These are phyloP conservation scores for Dipodomys stephensi DNA, from an alignment of 2,113 vertebrate species.

Conservation along the genomic window DNA sequence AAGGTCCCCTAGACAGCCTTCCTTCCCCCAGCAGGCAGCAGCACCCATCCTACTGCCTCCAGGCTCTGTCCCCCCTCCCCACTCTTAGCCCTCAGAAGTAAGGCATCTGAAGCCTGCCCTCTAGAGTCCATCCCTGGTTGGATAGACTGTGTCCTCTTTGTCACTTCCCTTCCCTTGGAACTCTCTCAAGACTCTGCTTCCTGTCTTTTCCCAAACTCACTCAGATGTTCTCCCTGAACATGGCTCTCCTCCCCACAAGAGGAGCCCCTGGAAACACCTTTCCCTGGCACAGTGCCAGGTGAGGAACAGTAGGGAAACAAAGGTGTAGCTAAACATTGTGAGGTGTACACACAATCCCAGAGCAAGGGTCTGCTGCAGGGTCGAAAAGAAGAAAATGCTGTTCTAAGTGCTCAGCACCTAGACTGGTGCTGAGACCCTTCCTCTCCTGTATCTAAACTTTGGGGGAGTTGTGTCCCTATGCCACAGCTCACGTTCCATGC, in stretches of 20 bases:
- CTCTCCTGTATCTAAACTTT: not conserved
- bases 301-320: not conserved
- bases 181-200: not conserved
- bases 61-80: not conserved
- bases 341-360: too few relatives aligned
- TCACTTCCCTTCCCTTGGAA: too few relatives aligned
- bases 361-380: rapidly evolving
- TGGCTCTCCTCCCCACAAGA: not conserved
- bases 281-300: not conserved
- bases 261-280: not conserved
- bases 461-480: not conserved
- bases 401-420: rapidly evolving
- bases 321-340: too few relatives aligned
- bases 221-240: not conserved
- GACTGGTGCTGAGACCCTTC: not conserved
- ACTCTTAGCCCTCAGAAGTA: not conserved
- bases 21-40: too few relatives aligned
- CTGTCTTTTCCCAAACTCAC: not conserved
- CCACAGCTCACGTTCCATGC: too few relatives aligned
- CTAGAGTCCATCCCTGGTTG: not conserved
- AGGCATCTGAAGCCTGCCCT: not conserved
- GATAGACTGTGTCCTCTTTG: too few relatives aligned
- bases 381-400: not conserved
- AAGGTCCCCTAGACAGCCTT: not conserved
- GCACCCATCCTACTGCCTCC: not conserved